Percentiles rank a stretch among this genome's conserved stretches.
Conservation (phyloP, 2,888 invertebrate genomes). For the Pheosia gnoma region DNA sequence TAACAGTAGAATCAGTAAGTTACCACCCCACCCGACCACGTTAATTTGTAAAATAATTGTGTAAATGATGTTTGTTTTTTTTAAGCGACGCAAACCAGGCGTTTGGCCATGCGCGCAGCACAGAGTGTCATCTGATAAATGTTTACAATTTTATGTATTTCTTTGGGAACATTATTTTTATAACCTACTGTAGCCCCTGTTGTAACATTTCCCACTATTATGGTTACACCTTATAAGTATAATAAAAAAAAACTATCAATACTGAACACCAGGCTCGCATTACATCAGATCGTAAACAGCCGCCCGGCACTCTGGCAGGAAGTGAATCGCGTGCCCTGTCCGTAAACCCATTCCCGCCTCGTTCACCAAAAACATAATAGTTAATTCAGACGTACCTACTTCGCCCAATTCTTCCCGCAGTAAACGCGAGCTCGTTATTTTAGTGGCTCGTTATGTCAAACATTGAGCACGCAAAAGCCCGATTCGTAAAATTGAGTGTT, state of each 20-base stretch:
- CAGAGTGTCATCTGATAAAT: too few relatives aligned
- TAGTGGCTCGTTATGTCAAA: slow-evolving; percentile 60
- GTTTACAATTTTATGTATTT: too few relatives aligned
- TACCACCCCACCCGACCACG: too few relatives aligned
- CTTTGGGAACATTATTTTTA: too few relatives aligned
- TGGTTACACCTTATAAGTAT: too few relatives aligned
- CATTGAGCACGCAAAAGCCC: slow-evolving; percentile 68
- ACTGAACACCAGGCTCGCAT: slow-evolving; percentile 5
- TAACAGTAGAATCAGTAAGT: too few relatives aligned
- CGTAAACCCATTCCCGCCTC: slow-evolving; percentile 37
- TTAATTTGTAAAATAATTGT: too few relatives aligned
- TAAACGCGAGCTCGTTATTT: slow-evolving; percentile 35
- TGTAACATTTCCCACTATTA: too few relatives aligned
- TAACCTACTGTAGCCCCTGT: too few relatives aligned
- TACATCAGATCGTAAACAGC: slow-evolving; percentile 10
- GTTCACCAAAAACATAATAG: slow-evolving; percentile 44
- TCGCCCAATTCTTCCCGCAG: slow-evolving; percentile 12
- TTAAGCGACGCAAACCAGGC: too few relatives aligned
- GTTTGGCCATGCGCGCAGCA: too few relatives aligned
- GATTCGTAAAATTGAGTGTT: slow-evolving; percentile 72
- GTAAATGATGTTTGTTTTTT: too few relatives aligned
- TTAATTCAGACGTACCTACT: slow-evolving; percentile 40
- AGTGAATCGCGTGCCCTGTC: slow-evolving; percentile 27
- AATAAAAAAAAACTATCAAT: neutral
- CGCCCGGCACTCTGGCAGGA: slow-evolving; percentile 21